phyloP scores from a whole-genome alignment of 2,113 vertebrate species.

The Daphoenositta chrysoptera region DNA sequence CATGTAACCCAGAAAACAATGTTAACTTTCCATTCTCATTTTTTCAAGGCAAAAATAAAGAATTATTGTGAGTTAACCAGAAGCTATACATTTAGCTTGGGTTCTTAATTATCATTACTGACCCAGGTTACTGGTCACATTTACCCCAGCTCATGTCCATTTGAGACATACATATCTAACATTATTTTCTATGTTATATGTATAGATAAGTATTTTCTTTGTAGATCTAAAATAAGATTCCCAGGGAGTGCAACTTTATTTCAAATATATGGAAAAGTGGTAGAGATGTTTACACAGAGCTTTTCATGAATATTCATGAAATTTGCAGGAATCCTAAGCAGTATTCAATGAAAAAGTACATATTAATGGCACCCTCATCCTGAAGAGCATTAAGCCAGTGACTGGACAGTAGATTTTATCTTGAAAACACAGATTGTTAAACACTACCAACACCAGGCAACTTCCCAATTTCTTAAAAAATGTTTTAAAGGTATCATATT shows the following conservation, averaged over 20 bases:
- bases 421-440: neutral
- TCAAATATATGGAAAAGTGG: neutral
- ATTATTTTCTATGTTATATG: neutral
- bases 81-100: neutral
- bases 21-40: neutral
- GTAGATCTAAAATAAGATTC: neutral
- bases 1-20: neutral
- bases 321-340: neutral
- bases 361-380: neutral
- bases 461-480: neutral
- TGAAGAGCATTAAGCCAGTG: neutral
- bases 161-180: neutral
- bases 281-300: neutral
- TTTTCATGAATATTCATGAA: neutral
- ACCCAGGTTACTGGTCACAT: neutral
- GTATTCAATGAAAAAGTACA: neutral
- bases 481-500: neutral
- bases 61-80: neutral
- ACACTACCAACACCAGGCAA: rapidly evolving
- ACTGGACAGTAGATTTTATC: neutral
- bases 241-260: neutral
- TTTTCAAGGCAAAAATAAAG: neutral
- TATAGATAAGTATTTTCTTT: neutral
- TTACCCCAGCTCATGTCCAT: neutral
- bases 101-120: neutral